These are phyloP conservation scores for Macheiramphus alcinus DNA, from an alignment of 2,113 vertebrate species.

Conservation along the genomic window DNA sequence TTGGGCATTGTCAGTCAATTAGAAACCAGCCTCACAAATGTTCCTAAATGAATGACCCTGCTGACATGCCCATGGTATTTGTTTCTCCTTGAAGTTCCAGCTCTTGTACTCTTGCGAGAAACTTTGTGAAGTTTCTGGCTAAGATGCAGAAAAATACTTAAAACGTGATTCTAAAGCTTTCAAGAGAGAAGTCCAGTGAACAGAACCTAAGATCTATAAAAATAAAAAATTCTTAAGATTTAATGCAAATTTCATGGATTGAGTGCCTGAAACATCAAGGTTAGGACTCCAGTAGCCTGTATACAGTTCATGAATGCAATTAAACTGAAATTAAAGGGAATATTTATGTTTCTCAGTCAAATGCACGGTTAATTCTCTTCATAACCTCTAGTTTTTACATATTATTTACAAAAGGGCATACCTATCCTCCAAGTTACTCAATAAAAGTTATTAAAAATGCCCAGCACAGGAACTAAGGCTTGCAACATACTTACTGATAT, in stretches of 20 bases:
- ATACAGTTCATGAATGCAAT: neutral
- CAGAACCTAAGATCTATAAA: neutral
- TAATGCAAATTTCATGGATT: neutral
- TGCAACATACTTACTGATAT: neutral
- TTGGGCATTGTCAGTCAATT: neutral
- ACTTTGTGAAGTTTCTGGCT: neutral
- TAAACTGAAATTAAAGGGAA: neutral
- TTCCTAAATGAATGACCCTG: neutral
- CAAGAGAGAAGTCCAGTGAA: neutral
- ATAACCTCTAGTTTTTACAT: fast-evolving
- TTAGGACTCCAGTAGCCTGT: neutral
- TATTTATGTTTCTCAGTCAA: neutral
- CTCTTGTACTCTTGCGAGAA: neutral
- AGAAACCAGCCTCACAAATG: neutral
- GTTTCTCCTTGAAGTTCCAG: neutral
- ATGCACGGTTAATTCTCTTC: neutral
- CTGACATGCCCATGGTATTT: neutral
- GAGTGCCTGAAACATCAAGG: neutral
- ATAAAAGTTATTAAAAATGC: neutral
- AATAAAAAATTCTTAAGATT: neutral
- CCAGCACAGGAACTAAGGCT: neutral
- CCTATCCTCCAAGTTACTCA: neutral
- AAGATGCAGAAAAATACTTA: neutral
- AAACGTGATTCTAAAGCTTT: neutral
- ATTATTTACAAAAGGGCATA: neutral